Base-by-base conservation (phyloP, 2,888 invertebrate genomes). In the Lasiommata megera region DNA sequence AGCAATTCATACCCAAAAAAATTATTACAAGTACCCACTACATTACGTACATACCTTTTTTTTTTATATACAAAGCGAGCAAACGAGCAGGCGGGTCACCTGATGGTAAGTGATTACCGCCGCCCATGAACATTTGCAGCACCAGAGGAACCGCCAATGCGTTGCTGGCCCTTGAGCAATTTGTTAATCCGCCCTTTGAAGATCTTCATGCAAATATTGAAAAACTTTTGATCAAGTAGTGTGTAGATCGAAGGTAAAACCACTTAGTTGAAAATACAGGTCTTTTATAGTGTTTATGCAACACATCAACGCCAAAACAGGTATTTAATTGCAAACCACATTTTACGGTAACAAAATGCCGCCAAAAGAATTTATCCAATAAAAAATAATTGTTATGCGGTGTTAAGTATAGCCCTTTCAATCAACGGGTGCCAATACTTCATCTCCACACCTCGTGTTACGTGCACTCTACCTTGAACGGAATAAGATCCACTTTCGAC, bases 311-410 rank as follows among this genome's bases (percentile, higher is more conserved):
- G 38, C 52, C 7, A 6, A 31, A 52, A 41, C 40, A 17, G 41
- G 52, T 29, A 41, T 40, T 41, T 52, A 40, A 52, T 52, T 52
- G 52, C 41, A 31, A 52, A 52, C 52, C 6, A 31, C 52, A 31
- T 41, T 41, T 50, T 29, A 37, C 37, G 31, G 38, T 28, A 52
- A 41, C 29, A 46, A 36, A 55, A 28, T 41, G 59, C 47, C 52
- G 50, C 55, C 47, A 47, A 46, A 28, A 44, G 47, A 47, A 51
- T 51, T 55, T 55, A 59, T 55, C 55, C 59, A 59, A 59, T 59
- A 56, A 55, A 59, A 59, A 47, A 52, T 47, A 59, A 59, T 59
- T 55, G 37, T 52, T 55, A 55, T 59, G 52, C 55, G 29, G 59
- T 55, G 54, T 55, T 59, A 52, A 59, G 51, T 55, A 41, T 52